phyloP scores from a whole-genome alignment of 2,113 vertebrate species.

The Vimba vimba region DNA sequence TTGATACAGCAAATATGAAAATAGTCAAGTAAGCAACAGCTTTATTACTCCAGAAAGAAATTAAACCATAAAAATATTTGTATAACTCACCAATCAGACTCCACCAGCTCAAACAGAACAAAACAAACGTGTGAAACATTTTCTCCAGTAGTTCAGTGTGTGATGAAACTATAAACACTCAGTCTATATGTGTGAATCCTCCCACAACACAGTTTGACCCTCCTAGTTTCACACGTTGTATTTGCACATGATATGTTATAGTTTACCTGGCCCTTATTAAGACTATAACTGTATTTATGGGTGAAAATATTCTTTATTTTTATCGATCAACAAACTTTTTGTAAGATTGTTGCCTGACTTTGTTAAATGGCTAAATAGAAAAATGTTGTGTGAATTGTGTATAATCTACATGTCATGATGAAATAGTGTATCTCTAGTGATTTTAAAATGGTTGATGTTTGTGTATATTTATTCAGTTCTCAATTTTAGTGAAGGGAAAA shows the following conservation, averaged over 20 bases:
- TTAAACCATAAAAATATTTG: not conserved
- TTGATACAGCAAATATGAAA: not conserved
- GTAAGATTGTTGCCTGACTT: not conserved
- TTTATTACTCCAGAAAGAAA: not conserved
- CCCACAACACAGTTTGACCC: not conserved
- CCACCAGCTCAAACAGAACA: not conserved
- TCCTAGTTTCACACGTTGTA: not conserved
- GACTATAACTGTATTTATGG: not conserved
- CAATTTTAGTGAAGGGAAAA: not conserved
- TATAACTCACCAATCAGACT: not conserved
- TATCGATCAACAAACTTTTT: not conserved
- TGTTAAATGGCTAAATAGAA: not conserved
- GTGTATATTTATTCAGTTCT: too few species aligned
- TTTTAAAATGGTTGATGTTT: too few species aligned
- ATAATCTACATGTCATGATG: too few species aligned
- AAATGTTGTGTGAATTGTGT: not conserved
- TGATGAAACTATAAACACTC: not conserved
- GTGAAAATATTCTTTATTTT: not conserved
- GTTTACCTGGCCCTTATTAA: not conserved
- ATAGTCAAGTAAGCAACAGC: not conserved
- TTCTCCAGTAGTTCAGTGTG: not conserved
- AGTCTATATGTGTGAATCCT: not conserved
- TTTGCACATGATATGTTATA: too few species aligned
- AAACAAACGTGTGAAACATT: not conserved
- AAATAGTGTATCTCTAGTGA: too few species aligned